phyloP scores from a whole-genome alignment of 2,888 invertebrate genomes.

The Digitonthophagus gazella region DNA sequence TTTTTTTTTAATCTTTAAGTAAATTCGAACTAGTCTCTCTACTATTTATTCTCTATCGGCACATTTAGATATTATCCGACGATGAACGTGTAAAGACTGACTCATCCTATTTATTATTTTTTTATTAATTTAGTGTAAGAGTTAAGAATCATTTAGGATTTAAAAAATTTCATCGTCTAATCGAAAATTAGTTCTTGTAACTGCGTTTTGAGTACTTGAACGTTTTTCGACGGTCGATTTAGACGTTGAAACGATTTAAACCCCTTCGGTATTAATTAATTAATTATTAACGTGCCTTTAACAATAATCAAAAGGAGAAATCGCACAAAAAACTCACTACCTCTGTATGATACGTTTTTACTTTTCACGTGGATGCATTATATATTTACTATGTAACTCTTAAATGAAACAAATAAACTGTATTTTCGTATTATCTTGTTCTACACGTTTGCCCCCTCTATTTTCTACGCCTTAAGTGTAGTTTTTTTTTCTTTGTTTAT shows the following conservation, averaged over 20 bases:
- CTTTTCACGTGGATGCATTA: neutral
- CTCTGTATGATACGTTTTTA: conserved; percentile 5
- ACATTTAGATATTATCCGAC: conserved; percentile 1
- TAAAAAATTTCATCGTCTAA: too few relatives aligned
- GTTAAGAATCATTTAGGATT: neutral
- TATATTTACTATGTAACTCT: conserved; percentile 6
- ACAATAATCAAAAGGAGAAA: conserved; percentile 1
- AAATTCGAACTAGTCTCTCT: conserved; percentile 14
- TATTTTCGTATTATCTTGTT: conserved; percentile 8
- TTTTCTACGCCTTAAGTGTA: neutral
- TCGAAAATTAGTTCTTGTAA: neutral
- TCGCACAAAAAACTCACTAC: conserved; percentile 15
- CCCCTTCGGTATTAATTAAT: conserved; percentile 5
- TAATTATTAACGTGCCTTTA: conserved; percentile 7
- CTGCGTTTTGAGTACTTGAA: neutral
- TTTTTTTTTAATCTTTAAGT: conserved; percentile 11
- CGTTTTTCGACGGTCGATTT: neutral
- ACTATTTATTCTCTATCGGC: conserved; percentile 14
- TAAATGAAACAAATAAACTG: neutral
- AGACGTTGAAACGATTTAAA: neutral
- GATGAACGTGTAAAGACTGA: neutral
- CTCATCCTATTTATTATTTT: conserved; percentile 6
- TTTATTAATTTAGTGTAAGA: neutral
- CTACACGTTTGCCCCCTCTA: neutral
- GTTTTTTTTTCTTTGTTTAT: neutral